These are phyloP conservation scores for Dolichotis patagonum DNA, from an alignment of 2,113 vertebrate genomes.

Conservation along the genomic window DNA sequence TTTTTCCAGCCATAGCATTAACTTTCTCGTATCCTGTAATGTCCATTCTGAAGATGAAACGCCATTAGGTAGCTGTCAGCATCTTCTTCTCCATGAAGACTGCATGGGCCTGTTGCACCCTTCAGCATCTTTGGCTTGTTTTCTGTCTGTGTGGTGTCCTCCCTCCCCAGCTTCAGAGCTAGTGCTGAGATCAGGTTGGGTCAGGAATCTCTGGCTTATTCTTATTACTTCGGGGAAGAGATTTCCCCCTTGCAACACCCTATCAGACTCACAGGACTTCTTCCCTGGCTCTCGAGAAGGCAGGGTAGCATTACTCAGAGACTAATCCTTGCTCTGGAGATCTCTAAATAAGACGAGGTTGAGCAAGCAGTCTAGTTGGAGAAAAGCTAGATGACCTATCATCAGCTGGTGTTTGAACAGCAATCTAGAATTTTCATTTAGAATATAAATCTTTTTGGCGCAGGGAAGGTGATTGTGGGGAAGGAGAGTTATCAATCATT, in stretches of 20 bases:
- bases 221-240: neutral
- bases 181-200: neutral
- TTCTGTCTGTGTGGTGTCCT: neutral
- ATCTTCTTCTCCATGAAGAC: neutral
- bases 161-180: neutral
- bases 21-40: neutral
- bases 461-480: neutral
- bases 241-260: neutral
- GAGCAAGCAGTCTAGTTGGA: neutral
- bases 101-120: neutral
- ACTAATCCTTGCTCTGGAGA: neutral
- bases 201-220: neutral
- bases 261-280: neutral
- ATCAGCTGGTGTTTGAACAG: neutral
- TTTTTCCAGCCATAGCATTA: neutral
- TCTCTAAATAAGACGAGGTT: neutral
- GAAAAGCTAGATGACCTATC: neutral
- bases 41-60: neutral
- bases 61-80: neutral
- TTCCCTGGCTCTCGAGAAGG: neutral
- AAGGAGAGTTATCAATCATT: neutral
- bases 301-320: neutral
- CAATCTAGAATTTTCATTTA: neutral
- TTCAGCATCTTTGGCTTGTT: neutral
- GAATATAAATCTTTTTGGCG: neutral